Evolutionary conservation across 2,113 vertebrate genomes (phyloP).

Genomic region (Sylvia atricapilla): DNA sequence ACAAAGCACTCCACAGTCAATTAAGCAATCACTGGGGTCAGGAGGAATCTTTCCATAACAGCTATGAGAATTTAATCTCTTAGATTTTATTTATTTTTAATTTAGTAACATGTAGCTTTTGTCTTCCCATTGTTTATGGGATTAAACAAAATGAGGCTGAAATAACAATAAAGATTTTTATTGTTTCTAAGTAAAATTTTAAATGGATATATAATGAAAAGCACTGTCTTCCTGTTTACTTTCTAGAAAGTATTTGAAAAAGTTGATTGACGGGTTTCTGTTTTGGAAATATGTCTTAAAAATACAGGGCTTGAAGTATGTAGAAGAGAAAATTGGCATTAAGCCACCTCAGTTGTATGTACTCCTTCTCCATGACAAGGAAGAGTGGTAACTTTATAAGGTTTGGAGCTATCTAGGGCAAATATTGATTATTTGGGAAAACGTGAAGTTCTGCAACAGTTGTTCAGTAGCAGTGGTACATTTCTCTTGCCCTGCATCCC

Average conservation of each 20-base stretch:
- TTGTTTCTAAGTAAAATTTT: not conserved
- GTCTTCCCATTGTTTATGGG: not conserved
- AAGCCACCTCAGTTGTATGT: not conserved
- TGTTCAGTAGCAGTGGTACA: not conserved
- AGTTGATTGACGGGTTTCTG: rapidly evolving
- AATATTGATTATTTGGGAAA: not conserved
- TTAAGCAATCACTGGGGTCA: conserved; percentile 20
- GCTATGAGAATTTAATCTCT: not conserved
- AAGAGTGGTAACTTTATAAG: not conserved
- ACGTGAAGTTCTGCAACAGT: not conserved
- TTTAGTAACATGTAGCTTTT: not conserved
- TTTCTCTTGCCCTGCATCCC: not conserved
- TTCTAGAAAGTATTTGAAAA: not conserved
- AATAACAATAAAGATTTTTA: not conserved
- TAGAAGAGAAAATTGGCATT: not conserved
- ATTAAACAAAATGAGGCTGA: not conserved
- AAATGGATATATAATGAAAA: not conserved
- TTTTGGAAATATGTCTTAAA: not conserved
- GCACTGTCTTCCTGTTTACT: not conserved
- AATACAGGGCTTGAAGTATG: not conserved
- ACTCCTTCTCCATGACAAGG: not conserved
- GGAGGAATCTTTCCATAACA: not conserved
- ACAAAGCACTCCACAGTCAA: conserved; percentile 22
- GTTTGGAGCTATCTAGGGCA: not conserved
- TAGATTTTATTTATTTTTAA: not conserved